Evolutionary conservation across 1,140 invertebrate genomes (phyloP), one percentile per base, ranked within the genome.

Genomic region (Drosophila guanche): DNA sequence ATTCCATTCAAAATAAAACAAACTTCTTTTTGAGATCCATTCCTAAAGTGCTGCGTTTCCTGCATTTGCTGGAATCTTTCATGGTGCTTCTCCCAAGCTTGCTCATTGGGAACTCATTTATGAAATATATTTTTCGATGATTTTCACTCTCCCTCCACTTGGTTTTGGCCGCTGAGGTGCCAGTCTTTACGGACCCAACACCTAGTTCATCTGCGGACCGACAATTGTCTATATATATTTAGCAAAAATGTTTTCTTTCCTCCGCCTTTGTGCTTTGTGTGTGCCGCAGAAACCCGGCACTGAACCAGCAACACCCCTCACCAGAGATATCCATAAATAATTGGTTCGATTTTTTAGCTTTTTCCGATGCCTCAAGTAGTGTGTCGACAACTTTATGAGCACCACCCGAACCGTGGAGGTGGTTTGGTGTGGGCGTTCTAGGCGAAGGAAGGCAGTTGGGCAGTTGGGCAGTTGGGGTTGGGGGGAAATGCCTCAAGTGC

Each of bases 341-440:
- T 73, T 70, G 83, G 74, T 85, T 85, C 77, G 73, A 80, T 77
- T 86, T 86, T 76, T 66, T 86, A 50, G 63, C 37, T 63, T 69
- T 69, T 60, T 56, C 46, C 60, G 42, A 60, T 55, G 71, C 66
- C 47, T 55, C 60, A 63, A 61, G 62, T 68, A 68, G 80, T 85
- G 80, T 85, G 76, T 80, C 80, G 80, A 85, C 76, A 85, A 63
- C 68, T 86, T 85, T 74, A 85, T 76, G 81, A 65, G 55, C 51
- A 59, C 50, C n/a, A 48, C 48, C 54, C 50, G 42, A 66, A 23
- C 27, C n/a, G 23, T 27, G 40, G 45, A 40, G 42, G 20, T n/a
- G 57, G 33, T 37, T 51, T 22, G 16, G 33, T 37, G 59, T 22
- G 16, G 37, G n/a, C 23, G 23, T 20, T 1, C 20, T 29, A 41